Evolutionary conservation across 2,797 vertebrate species (phyloP), one percentile per base, ranked within the genome.

Genomic region (Vireo griseus): DNA sequence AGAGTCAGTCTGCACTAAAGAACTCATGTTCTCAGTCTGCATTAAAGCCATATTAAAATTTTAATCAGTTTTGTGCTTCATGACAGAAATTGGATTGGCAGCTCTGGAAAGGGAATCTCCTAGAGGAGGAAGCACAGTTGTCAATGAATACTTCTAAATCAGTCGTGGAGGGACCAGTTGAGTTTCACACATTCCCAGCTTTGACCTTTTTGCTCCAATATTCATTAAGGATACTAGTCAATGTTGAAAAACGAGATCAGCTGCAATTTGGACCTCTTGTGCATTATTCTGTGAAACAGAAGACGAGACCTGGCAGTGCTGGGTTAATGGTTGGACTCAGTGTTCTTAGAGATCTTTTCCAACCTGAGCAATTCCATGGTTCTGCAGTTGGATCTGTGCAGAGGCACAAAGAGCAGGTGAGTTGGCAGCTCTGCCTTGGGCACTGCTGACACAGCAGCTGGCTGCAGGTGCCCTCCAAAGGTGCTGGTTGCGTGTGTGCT

Each of bases 281-380:
- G 45, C 44, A 7, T 79, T 82, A 47, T 47, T 68, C 28, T 86
- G 0, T 76, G 44, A 71, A 76, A 40, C 5, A 85, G 29, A 19
- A n/a, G 33, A 72, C 17, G 18, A 4, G 10, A 6, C 10, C 50
- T 77, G 35, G 20, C 62, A 39, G 25, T 77, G n/a, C 16, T 50
- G 59, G 8, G 26, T 51, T 80, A 40, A 47, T 7, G 10, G n/a
- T 20, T 72, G n/a, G 25, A 44, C 28, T 72, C 3, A 0, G 6
- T 55, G 35, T 26, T 61, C 71, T 18, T 66, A 22, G 76, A 71
- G 52, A 16, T 50, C 40, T 44, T 72, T 54, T 44, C 71, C 65
- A 61, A 1, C 40, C 20, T 33, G 47, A 39, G 26, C 0, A 0
- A 10, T 59, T 71, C 31, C 1, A 0, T 76, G 65, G 37, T 52